Base-by-base conservation (phyloP, 64 coral and sea anemone genomes). In the Pocillopora verrucosa region DNA sequence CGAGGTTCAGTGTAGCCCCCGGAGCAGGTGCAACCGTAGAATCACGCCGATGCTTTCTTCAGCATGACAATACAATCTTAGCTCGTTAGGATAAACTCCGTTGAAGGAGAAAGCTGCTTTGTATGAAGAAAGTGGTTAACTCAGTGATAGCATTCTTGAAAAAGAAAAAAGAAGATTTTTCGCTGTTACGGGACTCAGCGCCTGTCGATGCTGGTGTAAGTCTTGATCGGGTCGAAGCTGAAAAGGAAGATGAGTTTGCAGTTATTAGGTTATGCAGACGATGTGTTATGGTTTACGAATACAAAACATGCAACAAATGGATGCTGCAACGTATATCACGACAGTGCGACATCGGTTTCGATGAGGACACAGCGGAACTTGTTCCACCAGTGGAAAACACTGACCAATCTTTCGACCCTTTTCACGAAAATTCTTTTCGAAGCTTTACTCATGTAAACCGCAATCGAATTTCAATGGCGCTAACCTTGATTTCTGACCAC, bases 231-330 rank as follows among this genome's bases (percentile, higher is more conserved):
- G 19, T 15, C 12, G 58, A 94, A 34, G 81, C 81, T 16, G 84
- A 87, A 80, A 41, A 76, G 34, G 76, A 64, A 86, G 93, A 94
- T 25, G 86, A 74, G 16, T 86, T 96, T 73, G 84, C 78, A 37
- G 65, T 94, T 78, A 76, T 89, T 58, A 88, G 92, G 70, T 80
- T 77, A 38, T 98, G 95, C 45, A 70, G 57, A 11, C 92, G 89
- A 65, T 98, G 95, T 86, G 85, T 98, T 61, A 61, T 98, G 72
- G 89, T 94, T 45, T 94, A 98, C 79, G 92, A 96, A 60, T 93
- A 98, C 67, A 98, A 76, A 79, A 94, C 84, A 87, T 88, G 59
- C 77, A 60, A 36, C 15, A 41, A 85, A 65, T 17, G 22, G 20
- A 65, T 14, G 64, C 20, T 57, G 10, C 65, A 72, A n/a, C 45